Percentiles rank a stretch among this genome's conserved stretches.
Conservation (phyloP, 2,888 invertebrate genomes). For the Heliconius ismenius region DNA sequence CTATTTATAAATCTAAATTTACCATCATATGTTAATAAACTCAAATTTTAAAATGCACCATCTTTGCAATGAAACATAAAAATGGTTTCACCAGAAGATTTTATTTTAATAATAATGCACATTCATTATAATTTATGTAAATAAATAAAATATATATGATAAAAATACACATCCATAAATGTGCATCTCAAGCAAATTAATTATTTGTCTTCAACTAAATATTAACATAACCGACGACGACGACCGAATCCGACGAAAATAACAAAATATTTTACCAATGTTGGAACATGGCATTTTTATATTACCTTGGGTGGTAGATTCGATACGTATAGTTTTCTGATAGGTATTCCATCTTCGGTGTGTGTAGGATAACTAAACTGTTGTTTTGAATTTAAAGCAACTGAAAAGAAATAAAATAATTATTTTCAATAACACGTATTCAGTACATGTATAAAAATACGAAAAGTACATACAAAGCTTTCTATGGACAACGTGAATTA, state of each 20-base stretch:
- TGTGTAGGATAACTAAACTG: slow-evolving; percentile 68
- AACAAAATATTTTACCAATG: not conserved
- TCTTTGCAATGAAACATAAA: not conserved
- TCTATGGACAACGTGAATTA: slow-evolving; percentile 66
- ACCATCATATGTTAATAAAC: not conserved
- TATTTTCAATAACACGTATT: slow-evolving; percentile 3
- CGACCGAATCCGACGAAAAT: not conserved
- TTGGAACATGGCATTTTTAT: not conserved
- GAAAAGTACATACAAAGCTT: slow-evolving; percentile 61
- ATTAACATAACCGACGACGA: not conserved
- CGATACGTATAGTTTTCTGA: slow-evolving; percentile 81
- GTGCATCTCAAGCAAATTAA: not conserved
- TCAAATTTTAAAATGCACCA: not conserved
- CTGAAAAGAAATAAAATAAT: slow-evolving; percentile 53
- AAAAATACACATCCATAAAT: not conserved
- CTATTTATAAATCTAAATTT: not conserved
- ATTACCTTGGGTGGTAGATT: slow-evolving; percentile 81
- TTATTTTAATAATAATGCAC: not conserved
- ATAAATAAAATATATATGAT: not conserved
- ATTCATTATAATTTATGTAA: not conserved
- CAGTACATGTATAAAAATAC: not conserved
- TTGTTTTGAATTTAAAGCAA: slow-evolving; percentile 59
- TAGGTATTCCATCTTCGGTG: slow-evolving; percentile 82
- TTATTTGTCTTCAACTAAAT: not conserved
- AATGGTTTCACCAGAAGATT: not conserved